Conservation (phyloP, 2,888 invertebrate species). For the Aphodius sticticus region DNA sequence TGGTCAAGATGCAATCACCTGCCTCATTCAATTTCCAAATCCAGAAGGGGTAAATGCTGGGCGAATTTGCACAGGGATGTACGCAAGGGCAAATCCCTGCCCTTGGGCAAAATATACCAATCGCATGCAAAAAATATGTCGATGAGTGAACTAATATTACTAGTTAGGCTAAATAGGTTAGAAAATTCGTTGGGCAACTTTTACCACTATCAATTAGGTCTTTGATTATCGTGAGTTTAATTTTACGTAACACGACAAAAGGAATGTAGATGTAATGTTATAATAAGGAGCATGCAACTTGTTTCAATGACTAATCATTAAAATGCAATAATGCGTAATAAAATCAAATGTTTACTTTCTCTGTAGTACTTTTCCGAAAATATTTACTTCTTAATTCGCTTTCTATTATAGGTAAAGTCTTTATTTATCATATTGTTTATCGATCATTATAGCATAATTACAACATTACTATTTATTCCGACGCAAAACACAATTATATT, state of each 20-base stretch:
- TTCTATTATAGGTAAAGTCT: background rate
- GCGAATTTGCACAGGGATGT: background rate
- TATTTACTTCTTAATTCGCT: background rate
- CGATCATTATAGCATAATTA: no score
- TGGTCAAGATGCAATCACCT: slow-evolving; percentile 4
- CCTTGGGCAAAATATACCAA: background rate
- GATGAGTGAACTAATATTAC: background rate
- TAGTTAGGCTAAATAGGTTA: background rate
- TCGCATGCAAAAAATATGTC: background rate
- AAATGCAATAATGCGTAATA: background rate
- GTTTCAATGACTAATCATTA: background rate
- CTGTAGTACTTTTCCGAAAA: background rate
- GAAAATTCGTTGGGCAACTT: background rate
- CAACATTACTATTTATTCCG: background rate
- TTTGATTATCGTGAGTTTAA: no score
- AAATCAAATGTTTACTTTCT: background rate
- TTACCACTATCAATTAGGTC: no score
- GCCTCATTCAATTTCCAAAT: background rate
- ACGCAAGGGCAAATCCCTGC: background rate
- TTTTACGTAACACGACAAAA: background rate
- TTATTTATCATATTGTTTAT: no score
- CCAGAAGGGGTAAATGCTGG: background rate
- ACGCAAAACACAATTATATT: background rate
- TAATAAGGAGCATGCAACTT: background rate
- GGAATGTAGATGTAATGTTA: background rate